Conservation (phyloP, 1,140 invertebrate genomes). For the Diachasmimorpha longicaudata region DNA sequence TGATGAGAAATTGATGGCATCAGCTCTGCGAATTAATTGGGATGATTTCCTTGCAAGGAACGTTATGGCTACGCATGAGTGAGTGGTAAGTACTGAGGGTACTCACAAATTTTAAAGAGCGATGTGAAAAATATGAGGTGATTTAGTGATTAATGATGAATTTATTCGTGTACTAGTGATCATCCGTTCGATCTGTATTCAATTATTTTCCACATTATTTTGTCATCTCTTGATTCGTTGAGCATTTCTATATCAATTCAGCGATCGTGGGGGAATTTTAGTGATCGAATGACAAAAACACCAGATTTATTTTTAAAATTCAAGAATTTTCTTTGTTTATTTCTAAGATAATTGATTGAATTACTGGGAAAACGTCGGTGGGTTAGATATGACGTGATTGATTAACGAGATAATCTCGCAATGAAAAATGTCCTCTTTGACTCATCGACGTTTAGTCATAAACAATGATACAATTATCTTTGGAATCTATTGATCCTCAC, state of each 20-base stretch:
- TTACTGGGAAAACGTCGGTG: too few species aligned
- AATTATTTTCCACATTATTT: constrained; percentile 1
- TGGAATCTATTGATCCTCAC: not conserved
- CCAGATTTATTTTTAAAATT: too few species aligned
- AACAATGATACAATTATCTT: not conserved
- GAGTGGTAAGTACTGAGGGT: constrained; percentile 61
- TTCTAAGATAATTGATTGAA: too few species aligned
- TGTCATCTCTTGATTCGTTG: too few species aligned
- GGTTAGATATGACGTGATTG: too few species aligned
- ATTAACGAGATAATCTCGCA: too few species aligned
- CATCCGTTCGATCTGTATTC: constrained; percentile 14
- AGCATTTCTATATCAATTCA: too few species aligned
- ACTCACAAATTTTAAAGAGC: constrained; percentile 36
- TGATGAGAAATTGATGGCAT: not conserved
- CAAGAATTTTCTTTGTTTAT: too few species aligned
- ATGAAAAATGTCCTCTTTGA: too few species aligned
- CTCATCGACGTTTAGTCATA: too few species aligned
- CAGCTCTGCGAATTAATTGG: not conserved
- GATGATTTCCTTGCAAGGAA: constrained; percentile 52
- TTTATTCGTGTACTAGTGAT: not conserved
- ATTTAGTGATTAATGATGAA: not conserved
- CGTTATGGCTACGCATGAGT: constrained; percentile 56
- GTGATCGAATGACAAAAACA: too few species aligned
- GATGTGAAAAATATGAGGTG: constrained; percentile 2
- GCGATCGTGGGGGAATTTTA: too few species aligned